phyloP scores from a whole-genome alignment of 2,113 vertebrate genomes.

The Butastur rufipennis region DNA sequence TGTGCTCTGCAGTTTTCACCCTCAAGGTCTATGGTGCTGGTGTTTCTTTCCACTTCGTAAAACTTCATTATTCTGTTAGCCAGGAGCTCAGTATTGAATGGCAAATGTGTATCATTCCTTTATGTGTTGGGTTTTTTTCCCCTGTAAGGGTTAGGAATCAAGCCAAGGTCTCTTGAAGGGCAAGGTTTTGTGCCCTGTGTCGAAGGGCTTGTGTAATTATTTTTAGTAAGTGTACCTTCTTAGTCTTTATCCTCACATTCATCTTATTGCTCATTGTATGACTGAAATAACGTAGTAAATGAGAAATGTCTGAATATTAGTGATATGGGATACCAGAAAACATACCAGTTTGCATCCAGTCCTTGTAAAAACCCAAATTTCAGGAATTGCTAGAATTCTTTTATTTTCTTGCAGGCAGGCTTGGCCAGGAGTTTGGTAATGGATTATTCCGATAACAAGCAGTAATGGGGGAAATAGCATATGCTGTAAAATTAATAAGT shows the following conservation, averaged over 20 bases:
- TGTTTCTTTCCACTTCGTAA: neutral
- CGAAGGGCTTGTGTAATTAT: neutral
- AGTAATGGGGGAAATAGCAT: neutral
- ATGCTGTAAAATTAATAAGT: neutral
- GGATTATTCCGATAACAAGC: neutral
- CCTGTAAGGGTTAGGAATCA: neutral
- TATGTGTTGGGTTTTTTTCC: accelerated
- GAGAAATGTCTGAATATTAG: neutral
- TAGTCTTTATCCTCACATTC: neutral
- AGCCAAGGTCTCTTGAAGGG: neutral
- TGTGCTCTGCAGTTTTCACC: neutral
- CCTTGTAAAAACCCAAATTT: neutral
- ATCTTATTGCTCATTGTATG: neutral
- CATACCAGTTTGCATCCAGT: neutral
- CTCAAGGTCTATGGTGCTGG: neutral
- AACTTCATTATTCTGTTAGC: neutral
- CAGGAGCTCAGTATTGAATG: neutral
- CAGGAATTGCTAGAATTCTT: neutral
- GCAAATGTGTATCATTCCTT: neutral
- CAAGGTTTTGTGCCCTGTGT: neutral
- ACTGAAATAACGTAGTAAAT: neutral
- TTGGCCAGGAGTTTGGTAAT: neutral
- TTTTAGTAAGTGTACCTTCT: neutral
- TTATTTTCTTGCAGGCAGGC: neutral
- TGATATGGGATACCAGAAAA: neutral